phyloP scores from a whole-genome alignment of 1,140 invertebrate genomes.

The Proales similis region DNA sequence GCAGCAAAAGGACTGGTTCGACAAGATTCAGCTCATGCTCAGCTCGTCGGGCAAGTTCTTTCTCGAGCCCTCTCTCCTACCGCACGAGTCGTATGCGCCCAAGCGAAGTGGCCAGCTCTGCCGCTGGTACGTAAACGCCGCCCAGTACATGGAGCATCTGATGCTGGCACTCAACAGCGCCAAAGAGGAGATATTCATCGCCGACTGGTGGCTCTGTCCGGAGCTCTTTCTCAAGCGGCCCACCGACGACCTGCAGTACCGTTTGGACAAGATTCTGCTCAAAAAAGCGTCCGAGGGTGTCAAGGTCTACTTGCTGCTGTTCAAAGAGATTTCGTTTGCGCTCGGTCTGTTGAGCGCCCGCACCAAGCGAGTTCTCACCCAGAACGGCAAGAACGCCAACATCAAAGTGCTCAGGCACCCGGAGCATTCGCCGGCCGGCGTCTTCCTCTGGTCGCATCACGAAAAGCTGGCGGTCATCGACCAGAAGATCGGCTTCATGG shows the following conservation, averaged over 20 bases:
- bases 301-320: conserved; percentile 81
- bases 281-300: conserved; percentile 84
- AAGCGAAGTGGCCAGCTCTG: conserved; percentile 3
- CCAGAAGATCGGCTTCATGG: conserved; percentile 84
- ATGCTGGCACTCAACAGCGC: conserved; percentile 79
- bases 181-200: conserved; percentile 86
- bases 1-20: conserved; percentile 17
- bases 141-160: conserved; percentile 74
- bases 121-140: conserved; percentile 64
- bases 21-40: conserved; percentile 2
- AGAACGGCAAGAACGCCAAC: conserved; percentile 35
- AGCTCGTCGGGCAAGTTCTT: conserved; percentile 16
- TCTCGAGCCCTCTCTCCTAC: background rate
- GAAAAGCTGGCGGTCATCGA: conserved; percentile 95
- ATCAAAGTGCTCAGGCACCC: conserved; percentile 79
- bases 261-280: conserved; percentile 73
- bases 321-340: conserved; percentile 94
- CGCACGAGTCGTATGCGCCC: conserved; percentile 29
- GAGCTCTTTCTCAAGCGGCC: conserved; percentile 88
- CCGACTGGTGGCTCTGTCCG: conserved; percentile 89
- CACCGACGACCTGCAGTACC: conserved; percentile 70
- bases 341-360: conserved; percentile 88
- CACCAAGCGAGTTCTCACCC: conserved; percentile 70
- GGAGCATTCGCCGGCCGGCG: conserved; percentile 73
- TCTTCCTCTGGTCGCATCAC: conserved; percentile 93